Percentiles rank a stretch among this genome's conserved stretches.
phyloP scores from a whole-genome alignment of 2,797 vertebrate species.

The Pangasius macronema region DNA sequence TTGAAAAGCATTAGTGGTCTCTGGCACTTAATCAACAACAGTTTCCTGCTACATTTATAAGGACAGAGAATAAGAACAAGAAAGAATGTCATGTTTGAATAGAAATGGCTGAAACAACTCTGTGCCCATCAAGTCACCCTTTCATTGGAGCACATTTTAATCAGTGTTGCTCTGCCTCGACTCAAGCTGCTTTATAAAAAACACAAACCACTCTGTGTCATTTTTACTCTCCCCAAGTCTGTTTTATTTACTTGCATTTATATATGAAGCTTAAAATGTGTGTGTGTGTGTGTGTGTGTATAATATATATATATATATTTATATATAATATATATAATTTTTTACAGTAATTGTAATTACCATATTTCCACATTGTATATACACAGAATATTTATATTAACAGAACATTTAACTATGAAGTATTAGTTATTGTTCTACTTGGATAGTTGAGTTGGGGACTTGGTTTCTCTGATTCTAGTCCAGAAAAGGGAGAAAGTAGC shows the following conservation, averaged over 20 bases:
- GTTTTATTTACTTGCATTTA: background rate
- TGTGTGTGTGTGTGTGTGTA: too few species aligned
- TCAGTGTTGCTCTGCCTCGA: constrained; percentile 2
- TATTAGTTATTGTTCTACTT: background rate
- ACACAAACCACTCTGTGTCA: background rate
- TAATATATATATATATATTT: too few species aligned
- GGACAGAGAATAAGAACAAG: background rate
- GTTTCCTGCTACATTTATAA: background rate
- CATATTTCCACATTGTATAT: background rate
- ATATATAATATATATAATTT: background rate
- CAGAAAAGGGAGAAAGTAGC: background rate
- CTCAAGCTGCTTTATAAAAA: constrained; percentile 1
- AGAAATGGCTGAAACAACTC: background rate
- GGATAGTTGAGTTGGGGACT: too few species aligned
- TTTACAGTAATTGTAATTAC: background rate
- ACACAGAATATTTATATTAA: background rate
- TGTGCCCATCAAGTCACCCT: background rate
- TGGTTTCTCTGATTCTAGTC: background rate
- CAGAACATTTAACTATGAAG: background rate
- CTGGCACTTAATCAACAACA: background rate
- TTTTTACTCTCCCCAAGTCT: background rate
- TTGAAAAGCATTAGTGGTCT: background rate
- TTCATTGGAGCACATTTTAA: constrained; percentile 11
- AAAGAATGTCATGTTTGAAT: background rate
- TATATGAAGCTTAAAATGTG: background rate